These are phyloP conservation scores for Misgurnus anguillicaudatus DNA, from an alignment of 2,113 vertebrate genomes.

Conservation along the genomic window DNA sequence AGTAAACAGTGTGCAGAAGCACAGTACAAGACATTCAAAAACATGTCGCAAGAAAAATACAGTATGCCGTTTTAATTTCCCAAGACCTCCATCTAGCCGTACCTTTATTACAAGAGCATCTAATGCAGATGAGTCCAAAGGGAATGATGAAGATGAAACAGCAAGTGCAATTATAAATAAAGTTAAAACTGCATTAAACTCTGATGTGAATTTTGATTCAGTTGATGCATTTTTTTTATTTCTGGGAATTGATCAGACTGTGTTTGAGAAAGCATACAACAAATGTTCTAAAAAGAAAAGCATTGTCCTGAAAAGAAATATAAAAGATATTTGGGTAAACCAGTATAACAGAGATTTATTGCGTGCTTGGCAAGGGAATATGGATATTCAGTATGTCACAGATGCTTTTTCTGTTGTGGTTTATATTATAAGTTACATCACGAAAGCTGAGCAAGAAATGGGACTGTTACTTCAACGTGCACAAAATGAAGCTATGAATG, in stretches of 20 bases:
- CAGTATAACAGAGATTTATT: not conserved
- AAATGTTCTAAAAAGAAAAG: conserved; percentile 13
- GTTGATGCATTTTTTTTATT: too few species aligned
- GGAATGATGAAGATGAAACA: not conserved
- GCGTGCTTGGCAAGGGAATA: too few species aligned
- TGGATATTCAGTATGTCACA: not conserved
- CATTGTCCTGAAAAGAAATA: conserved; percentile 35
- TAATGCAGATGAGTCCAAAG: not conserved
- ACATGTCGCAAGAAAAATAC: not conserved
- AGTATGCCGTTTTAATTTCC: conserved; percentile 43
- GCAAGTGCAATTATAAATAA: conserved; percentile 29
- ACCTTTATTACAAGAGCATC: conserved; percentile 25
- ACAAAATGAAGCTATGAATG: conserved; percentile 1
- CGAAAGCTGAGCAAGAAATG: conserved; percentile 50
- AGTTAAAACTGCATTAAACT: not conserved
- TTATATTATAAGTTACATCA: conserved; percentile 39
- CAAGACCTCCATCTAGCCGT: conserved; percentile 15
- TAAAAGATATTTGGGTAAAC: conserved; percentile 38
- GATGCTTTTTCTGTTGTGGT: conserved; percentile 40
- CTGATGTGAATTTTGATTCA: too few species aligned
- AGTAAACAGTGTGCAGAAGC: too few species aligned
- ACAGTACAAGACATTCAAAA: too few species aligned
- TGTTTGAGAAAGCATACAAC: too few species aligned
- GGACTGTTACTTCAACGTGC: conserved; percentile 21
- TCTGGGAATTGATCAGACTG: too few species aligned